A percentile compares a stretch with the other conserved stretches of the same genome.
These are phyloP conservation scores for Drosophila insularis DNA, from an alignment of 1,140 invertebrate genomes.

Conservation along the genomic window DNA sequence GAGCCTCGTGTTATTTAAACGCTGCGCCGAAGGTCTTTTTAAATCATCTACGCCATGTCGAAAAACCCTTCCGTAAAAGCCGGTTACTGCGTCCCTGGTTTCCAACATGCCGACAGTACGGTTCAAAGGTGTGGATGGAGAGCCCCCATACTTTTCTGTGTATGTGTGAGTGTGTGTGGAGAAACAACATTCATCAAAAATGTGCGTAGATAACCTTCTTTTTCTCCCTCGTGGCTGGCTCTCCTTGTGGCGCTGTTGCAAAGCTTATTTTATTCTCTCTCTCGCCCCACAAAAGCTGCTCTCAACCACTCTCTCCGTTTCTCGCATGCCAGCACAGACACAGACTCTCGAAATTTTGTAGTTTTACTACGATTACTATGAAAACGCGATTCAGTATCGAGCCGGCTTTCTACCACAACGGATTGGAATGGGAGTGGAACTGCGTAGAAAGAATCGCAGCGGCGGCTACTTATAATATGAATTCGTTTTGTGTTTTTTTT, in stretches of 20 bases:
- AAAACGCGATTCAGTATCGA: slow-evolving; percentile 72
- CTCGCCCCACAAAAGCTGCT: slow-evolving; percentile 14
- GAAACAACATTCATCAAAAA: slow-evolving; percentile 59
- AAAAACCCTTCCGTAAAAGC: not conserved
- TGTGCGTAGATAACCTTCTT: slow-evolving; percentile 58
- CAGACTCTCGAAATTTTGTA: slow-evolving; percentile 49
- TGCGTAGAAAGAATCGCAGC: slow-evolving; percentile 47
- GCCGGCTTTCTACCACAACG: slow-evolving; percentile 81
- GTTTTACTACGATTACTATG: slow-evolving; percentile 77
- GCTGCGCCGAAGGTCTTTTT: not conserved
- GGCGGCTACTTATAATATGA: slow-evolving; percentile 43
- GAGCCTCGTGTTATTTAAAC: not conserved
- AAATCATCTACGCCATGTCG: not conserved
- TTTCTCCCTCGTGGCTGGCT: slow-evolving; percentile 3
- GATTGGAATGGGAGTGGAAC: slow-evolving; percentile 69
- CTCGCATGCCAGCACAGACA: slow-evolving; percentile 33
- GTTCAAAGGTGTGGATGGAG: not conserved
- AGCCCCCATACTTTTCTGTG: too few species aligned
- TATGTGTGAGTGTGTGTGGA: slow-evolving; percentile 13
- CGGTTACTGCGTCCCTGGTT: slow-evolving; percentile 4
- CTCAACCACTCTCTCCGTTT: slow-evolving; percentile 29
- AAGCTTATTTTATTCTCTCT: not conserved
- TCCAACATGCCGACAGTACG: not conserved
- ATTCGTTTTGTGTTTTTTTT: slow-evolving; percentile 24
- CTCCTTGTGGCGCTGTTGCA: not conserved